Evolutionary conservation across 2,113 vertebrate species (phyloP).

Genomic region (Gnathonemus echidnorhynchus): DNA sequence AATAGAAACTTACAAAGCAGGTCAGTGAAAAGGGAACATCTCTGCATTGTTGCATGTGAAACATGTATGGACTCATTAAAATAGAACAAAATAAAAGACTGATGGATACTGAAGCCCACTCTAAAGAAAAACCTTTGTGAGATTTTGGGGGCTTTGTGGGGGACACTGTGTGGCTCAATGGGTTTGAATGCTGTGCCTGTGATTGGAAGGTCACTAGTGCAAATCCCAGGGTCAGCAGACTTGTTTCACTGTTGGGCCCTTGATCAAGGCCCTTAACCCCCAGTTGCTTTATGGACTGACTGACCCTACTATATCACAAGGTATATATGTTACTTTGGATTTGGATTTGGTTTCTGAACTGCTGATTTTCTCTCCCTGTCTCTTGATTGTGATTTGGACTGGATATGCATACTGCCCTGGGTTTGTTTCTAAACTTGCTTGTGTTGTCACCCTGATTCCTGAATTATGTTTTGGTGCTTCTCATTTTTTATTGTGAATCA

Average conservation of each 20-base stretch:
- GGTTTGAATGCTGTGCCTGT: no score
- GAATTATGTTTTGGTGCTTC: background rate
- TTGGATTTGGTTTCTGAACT: no score
- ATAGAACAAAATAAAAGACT: background rate
- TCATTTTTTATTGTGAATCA: background rate
- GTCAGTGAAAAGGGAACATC: background rate
- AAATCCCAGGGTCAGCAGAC: no score
- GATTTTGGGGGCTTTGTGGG: no score
- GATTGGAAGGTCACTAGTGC: no score
- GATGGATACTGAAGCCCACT: background rate
- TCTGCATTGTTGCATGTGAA: background rate
- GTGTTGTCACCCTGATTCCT: background rate
- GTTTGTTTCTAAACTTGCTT: background rate
- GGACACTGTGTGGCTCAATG: no score
- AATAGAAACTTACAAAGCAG: background rate
- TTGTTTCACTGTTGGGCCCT: no score
- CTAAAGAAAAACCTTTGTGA: background rate
- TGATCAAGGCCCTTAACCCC: no score
- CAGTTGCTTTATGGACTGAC: no score
- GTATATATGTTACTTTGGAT: no score
- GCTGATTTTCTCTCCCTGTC: background rate
- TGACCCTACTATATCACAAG: no score
- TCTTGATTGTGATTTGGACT: background rate
- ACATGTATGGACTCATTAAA: background rate
- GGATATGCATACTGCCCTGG: background rate